Conservation (phyloP, 2,888 invertebrate species). For the Lamellibrachia columna region DNA sequence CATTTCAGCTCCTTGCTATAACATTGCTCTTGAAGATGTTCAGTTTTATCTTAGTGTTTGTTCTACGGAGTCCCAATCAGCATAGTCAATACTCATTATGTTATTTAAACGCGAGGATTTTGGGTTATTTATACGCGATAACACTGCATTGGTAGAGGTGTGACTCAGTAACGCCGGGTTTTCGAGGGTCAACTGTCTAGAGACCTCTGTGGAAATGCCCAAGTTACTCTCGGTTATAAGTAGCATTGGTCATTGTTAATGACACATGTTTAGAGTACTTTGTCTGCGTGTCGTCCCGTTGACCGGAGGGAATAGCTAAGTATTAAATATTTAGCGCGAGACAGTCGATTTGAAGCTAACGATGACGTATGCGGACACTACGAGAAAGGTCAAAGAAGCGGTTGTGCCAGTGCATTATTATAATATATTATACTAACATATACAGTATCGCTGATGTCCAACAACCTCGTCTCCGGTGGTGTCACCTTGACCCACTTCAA, state of each 20-base stretch:
- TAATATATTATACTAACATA: not conserved
- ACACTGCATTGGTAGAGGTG: too few species aligned
- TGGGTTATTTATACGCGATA: not conserved
- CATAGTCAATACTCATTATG: too few species aligned
- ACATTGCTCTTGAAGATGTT: too few species aligned
- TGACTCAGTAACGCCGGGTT: not conserved
- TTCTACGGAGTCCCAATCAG: too few species aligned
- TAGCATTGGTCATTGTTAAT: constrained; percentile 9
- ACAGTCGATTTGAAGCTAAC: not conserved
- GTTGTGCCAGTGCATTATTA: not conserved
- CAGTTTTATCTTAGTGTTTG: too few species aligned
- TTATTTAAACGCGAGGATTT: too few species aligned
- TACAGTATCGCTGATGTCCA: not conserved
- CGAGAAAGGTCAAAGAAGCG: not conserved
- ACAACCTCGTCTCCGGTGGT: not conserved
- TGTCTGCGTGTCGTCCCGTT: not conserved
- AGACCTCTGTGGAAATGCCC: not conserved
- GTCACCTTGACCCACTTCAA: not conserved
- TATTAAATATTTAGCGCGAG: not conserved
- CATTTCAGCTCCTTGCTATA: too few species aligned
- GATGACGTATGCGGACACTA: not conserved
- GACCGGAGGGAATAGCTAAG: not conserved
- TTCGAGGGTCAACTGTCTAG: not conserved
- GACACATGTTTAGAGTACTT: not conserved
- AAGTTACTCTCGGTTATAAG: constrained; percentile 10